Evolutionary conservation across 2,797 vertebrate species (phyloP).

Genomic region (Coluber constrictor): DNA sequence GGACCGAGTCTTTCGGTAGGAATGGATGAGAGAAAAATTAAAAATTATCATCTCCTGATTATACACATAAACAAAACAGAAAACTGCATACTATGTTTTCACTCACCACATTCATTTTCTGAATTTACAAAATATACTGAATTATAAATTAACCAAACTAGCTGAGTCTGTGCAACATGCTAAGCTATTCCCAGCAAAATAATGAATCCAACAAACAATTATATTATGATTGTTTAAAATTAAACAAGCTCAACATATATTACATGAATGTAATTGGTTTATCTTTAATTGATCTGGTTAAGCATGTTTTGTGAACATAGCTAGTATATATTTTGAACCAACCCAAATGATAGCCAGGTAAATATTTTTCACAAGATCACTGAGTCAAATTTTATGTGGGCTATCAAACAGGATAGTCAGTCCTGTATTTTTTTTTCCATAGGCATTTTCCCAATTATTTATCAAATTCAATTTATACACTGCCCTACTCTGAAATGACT

Average conservation of each 20-base stretch:
- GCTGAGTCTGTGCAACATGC: not conserved
- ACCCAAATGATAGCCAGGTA: not conserved
- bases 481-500: not conserved
- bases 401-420: not conserved
- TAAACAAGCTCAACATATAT: not conserved
- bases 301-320: not conserved
- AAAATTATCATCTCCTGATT: not conserved
- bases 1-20: not conserved
- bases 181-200: not conserved
- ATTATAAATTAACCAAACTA: not conserved
- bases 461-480: not conserved
- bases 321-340: not conserved
- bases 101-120: not conserved
- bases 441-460: not conserved
- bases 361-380: not conserved
- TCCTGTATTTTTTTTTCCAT: not conserved
- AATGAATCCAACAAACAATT: not conserved
- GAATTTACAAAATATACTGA: not conserved
- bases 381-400: not conserved
- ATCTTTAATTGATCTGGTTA: not conserved
- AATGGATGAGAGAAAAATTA: not conserved
- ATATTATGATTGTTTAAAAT: not conserved
- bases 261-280: not conserved
- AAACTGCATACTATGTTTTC: not conserved
- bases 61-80: not conserved